Percentiles rank a stretch among this genome's conserved stretches.
phyloP scores from a whole-genome alignment of 2,797 vertebrate genomes.

The Ispidina picta region DNA sequence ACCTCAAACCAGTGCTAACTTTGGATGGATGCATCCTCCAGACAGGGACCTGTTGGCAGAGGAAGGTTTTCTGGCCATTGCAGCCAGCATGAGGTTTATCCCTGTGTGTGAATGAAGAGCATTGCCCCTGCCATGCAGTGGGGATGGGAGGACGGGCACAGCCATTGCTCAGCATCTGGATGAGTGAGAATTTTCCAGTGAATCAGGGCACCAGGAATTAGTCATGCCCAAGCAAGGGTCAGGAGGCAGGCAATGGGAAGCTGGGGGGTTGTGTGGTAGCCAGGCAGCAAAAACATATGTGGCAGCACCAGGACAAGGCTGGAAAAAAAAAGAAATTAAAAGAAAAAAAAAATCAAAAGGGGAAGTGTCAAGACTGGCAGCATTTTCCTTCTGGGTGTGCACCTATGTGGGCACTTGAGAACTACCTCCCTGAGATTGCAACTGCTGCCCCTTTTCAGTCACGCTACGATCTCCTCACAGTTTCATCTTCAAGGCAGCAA shows the following conservation, averaged over 20 bases:
- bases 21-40: background rate
- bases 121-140: fast-evolving
- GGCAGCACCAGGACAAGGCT: background rate
- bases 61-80: background rate
- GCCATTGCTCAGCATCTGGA: background rate
- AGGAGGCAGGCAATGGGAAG: background rate
- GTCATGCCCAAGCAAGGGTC: background rate
- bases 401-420: fast-evolving
- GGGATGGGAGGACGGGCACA: background rate
- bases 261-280: background rate
- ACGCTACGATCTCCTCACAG: fast-evolving
- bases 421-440: background rate
- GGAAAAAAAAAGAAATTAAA: background rate
- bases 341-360: background rate
- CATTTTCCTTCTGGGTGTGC: background rate
- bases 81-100: background rate
- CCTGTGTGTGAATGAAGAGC: fast-evolving
- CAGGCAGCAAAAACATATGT: background rate
- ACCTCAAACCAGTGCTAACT: background rate
- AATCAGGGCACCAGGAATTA: background rate
- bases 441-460: background rate
- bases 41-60: background rate
- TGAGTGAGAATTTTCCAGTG: background rate
- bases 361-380: background rate
- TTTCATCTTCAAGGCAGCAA: background rate